Conservation (phyloP, 2,888 invertebrate species). For the Exocentrus adspersus region DNA sequence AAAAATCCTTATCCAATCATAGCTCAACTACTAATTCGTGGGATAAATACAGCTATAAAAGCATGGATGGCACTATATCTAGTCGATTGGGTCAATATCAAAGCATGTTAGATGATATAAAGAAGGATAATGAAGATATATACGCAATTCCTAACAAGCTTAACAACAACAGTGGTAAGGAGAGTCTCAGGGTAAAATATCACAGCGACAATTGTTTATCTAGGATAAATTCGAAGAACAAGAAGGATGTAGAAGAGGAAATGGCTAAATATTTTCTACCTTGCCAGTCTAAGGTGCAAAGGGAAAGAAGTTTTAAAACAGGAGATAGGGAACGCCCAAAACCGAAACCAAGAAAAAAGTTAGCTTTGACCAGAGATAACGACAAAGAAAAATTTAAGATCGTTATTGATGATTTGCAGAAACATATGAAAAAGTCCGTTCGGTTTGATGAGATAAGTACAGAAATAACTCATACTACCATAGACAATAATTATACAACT, state of each 20-base stretch:
- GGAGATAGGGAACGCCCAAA: constrained; percentile 41
- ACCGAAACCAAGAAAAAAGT: constrained; percentile 56
- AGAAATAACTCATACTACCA: constrained; percentile 47
- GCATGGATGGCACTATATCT: constrained; percentile 60
- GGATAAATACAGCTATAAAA: constrained; percentile 56
- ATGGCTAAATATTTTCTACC: constrained; percentile 53
- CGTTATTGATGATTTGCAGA: constrained; percentile 55
- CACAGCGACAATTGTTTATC: constrained; percentile 60
- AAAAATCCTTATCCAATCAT: constrained; percentile 65
- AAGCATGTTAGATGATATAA: constrained; percentile 55
- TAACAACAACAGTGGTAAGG: constrained; percentile 42
- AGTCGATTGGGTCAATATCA: constrained; percentile 57
- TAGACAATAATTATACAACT: constrained; percentile 16
- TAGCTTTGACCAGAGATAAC: constrained; percentile 37
- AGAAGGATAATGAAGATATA: constrained; percentile 48
- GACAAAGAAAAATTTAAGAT: constrained; percentile 48
- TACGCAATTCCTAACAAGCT: constrained; percentile 48
- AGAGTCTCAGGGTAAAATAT: constrained; percentile 57
- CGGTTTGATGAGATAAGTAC: constrained; percentile 57
- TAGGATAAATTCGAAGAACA: constrained; percentile 56
- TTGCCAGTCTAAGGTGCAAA: constrained; percentile 39
- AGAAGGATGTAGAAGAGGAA: constrained; percentile 47
- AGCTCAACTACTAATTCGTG: constrained; percentile 59
- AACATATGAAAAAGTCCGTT: constrained; percentile 59
- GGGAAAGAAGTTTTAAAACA: constrained; percentile 23